Evolutionary conservation across 2,113 vertebrate species (phyloP).

Genomic region (Cynocephalus volans): DNA sequence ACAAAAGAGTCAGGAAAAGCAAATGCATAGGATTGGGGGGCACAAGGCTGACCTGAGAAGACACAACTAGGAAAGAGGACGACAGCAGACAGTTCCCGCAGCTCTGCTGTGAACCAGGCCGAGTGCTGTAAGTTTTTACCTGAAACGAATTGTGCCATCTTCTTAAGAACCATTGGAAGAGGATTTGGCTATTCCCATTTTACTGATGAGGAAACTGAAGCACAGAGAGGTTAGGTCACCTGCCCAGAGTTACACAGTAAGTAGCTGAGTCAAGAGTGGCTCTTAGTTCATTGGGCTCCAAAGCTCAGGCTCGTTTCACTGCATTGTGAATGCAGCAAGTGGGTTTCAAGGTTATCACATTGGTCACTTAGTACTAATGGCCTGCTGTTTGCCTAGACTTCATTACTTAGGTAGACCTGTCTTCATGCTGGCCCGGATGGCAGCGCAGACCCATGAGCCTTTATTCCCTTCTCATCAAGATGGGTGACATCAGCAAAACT

Average conservation of each 20-base stretch:
- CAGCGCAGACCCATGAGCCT: rapidly evolving
- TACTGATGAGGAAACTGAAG: neutral
- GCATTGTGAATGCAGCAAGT: rapidly evolving
- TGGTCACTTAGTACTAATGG: neutral
- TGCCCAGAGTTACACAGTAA: neutral
- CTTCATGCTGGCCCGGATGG: neutral
- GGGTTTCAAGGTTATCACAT: neutral
- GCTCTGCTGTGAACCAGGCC: neutral
- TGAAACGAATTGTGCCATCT: rapidly evolving
- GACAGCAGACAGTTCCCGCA: rapidly evolving
- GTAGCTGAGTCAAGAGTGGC: neutral
- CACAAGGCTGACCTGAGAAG: rapidly evolving
- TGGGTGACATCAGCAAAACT: slow-evolving; percentile 60
- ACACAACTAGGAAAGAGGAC: rapidly evolving
- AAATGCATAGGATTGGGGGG: neutral
- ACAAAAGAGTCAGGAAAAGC: neutral
- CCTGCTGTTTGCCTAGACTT: neutral
- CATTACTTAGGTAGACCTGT: neutral
- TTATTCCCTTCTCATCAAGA: neutral
- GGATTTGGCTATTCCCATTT: neutral
- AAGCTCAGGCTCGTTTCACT: neutral
- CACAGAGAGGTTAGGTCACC: neutral
- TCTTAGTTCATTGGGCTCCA: neutral
- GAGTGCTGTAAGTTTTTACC: too few relatives aligned
- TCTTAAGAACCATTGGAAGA: neutral